Evolutionary conservation across 2,888 invertebrate genomes (phyloP).

Genomic region (Idaea straminata): DNA sequence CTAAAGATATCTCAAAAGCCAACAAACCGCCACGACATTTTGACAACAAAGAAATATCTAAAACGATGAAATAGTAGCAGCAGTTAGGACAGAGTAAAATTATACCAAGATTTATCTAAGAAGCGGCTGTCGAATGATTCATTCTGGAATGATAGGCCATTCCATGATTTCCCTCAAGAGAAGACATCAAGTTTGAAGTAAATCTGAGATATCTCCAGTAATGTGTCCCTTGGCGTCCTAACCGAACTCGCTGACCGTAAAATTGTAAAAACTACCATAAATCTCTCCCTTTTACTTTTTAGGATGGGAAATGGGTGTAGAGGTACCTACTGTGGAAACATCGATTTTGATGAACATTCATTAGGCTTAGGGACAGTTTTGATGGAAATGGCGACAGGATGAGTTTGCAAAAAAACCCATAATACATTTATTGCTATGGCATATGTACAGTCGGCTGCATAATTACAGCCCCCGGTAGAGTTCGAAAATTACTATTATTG

Average conservation of each 20-base stretch:
- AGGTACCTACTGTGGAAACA: neutral
- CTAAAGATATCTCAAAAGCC: neutral
- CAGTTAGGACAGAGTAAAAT: conserved; percentile 21
- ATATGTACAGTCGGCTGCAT: neutral
- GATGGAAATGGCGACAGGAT: neutral
- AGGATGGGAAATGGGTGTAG: conserved; percentile 4
- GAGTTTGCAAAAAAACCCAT: neutral
- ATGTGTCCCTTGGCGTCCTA: conserved; percentile 68
- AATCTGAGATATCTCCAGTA: conserved; percentile 73
- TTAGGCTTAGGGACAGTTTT: neutral
- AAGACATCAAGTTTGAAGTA: conserved; percentile 73
- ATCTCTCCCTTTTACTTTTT: conserved; percentile 60
- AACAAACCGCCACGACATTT: neutral
- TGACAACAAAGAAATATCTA: neutral
- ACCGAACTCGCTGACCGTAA: conserved; percentile 74
- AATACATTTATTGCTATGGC: neutral
- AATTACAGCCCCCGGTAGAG: too few relatives aligned
- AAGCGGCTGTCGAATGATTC: conserved; percentile 49
- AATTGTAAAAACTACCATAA: conserved; percentile 78
- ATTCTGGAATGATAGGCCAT: conserved; percentile 62
- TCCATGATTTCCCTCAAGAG: conserved; percentile 71
- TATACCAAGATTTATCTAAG: conserved; percentile 38
- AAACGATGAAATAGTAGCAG: conserved; percentile 22
- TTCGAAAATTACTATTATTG: too few relatives aligned
- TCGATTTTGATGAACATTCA: neutral